Percentiles rank a stretch among this genome's conserved stretches.
Conservation (phyloP, 2,888 invertebrate genomes). For the Brachyptera risi region DNA sequence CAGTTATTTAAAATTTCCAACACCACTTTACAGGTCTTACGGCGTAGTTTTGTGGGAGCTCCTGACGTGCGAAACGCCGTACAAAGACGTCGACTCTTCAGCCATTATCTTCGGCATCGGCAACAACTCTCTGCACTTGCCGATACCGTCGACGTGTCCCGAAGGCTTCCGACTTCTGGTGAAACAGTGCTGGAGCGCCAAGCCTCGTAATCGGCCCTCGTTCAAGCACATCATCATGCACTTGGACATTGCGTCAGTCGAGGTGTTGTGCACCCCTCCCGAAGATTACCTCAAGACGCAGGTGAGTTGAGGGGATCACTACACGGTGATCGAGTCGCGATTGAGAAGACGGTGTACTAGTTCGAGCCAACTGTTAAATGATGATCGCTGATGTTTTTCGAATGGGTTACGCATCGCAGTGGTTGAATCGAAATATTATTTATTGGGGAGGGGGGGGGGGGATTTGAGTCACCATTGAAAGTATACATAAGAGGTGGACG, state of each 20-base stretch:
- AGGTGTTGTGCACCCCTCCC: constrained; percentile 63
- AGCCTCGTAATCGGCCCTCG: constrained; percentile 84
- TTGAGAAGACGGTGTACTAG: too few species aligned
- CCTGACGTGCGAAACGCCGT: constrained; percentile 89
- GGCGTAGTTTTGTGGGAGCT: constrained; percentile 98
- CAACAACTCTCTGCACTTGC: constrained; percentile 84
- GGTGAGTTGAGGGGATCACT: constrained; percentile 48
- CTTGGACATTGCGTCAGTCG: constrained; percentile 84
- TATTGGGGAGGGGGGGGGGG: too few species aligned
- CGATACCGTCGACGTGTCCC: constrained; percentile 87
- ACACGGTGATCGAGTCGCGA: too few species aligned
- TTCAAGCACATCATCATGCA: constrained; percentile 90
- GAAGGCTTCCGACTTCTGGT: constrained; percentile 82
- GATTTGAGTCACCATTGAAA: too few species aligned
- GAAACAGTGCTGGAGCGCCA: constrained; percentile 88
- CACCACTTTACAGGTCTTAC: constrained; percentile 81
- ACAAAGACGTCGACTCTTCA: constrained; percentile 90
- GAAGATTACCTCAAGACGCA: constrained; percentile 77
- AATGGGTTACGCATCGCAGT: too few species aligned
- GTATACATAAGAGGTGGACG: too few species aligned
- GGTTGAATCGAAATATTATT: too few species aligned
- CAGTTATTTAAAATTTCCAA: too few species aligned
- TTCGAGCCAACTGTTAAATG: too few species aligned
- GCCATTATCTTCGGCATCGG: constrained; percentile 99
- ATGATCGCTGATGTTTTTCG: too few species aligned